phyloP scores from a whole-genome alignment of 2,888 invertebrate genomes.

The Eurytoma californica region DNA sequence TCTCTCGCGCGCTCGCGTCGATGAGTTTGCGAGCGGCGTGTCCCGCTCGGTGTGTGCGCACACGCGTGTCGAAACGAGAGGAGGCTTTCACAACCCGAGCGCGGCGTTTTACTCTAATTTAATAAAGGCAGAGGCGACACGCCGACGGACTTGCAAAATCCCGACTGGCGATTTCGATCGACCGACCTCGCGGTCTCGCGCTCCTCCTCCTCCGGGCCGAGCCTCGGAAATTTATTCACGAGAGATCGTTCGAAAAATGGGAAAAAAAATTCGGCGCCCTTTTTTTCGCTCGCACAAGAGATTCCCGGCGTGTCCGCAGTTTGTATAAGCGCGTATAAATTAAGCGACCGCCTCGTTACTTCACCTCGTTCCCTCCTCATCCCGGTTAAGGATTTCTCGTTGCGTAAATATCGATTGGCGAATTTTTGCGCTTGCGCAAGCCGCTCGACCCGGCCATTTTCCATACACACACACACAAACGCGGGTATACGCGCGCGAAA shows the following conservation, averaged over 20 bases:
- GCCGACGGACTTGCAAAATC: conserved; percentile 51
- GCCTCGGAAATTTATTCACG: too few relatives aligned
- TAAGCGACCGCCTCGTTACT: conserved; percentile 27
- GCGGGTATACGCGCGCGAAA: conserved; percentile 9
- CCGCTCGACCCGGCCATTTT: conserved; percentile 16
- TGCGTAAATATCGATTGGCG: conserved; percentile 48
- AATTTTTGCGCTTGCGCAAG: conserved; percentile 48
- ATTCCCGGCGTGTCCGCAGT: neutral
- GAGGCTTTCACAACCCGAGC: conserved; percentile 34
- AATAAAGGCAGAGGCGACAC: conserved; percentile 48
- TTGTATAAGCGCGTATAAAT: conserved; percentile 31
- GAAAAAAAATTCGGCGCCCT: neutral
- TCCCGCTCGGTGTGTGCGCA: neutral
- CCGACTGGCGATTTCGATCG: conserved; percentile 43
- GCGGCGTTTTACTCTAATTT: conserved; percentile 53
- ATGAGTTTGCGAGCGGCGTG: conserved; percentile 31
- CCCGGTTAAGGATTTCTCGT: conserved; percentile 41
- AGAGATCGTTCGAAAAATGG: too few relatives aligned
- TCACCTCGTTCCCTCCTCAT: conserved; percentile 33
- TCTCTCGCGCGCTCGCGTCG: conserved; percentile 14
- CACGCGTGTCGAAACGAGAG: conserved; percentile 37
- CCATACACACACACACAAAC: neutral
- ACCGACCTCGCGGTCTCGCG: conserved; percentile 3
- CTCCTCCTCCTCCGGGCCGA: too few relatives aligned
- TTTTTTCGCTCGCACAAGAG: too few relatives aligned